These are phyloP conservation scores for Notothenia coriiceps DNA, from an alignment of 2,113 vertebrate genomes.

Conservation along the genomic window DNA sequence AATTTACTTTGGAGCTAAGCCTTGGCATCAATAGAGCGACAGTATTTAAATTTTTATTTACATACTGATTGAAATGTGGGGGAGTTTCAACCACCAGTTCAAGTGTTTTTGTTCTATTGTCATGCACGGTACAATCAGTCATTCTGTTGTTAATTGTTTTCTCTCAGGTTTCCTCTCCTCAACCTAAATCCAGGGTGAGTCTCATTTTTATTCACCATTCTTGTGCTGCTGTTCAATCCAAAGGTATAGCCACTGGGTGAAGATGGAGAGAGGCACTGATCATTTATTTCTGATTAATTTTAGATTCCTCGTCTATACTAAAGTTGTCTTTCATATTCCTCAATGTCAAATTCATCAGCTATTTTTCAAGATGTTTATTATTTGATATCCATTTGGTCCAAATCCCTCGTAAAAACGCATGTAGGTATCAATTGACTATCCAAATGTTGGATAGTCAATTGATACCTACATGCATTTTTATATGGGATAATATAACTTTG, in stretches of 20 bases:
- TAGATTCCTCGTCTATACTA: not conserved
- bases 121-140: constrained; percentile 43
- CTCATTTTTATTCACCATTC: constrained; percentile 20
- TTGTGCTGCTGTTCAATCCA: constrained; percentile 12
- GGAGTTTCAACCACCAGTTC: constrained; percentile 18
- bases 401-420: not conserved
- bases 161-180: constrained; percentile 84
- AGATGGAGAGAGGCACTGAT: not conserved
- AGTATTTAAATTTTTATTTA: constrained; percentile 18
- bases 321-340: not conserved
- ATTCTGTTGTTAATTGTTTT: constrained; percentile 57
- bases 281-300: not conserved
- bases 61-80: not conserved
- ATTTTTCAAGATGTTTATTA: not conserved
- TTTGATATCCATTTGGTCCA: not conserved
- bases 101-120: constrained; percentile 15
- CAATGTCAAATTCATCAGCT: not conserved
- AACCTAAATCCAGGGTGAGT: constrained; percentile 86
- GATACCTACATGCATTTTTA: not conserved
- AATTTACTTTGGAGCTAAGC: constrained; percentile 1
- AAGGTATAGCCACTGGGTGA: not conserved
- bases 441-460: too few relatives aligned
- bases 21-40: not conserved
- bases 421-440: not conserved
- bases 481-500: not conserved